A percentile compares a stretch with the other conserved stretches of the same genome.
phyloP scores from a whole-genome alignment of 2,797 vertebrate species.

The Lemur catta region DNA sequence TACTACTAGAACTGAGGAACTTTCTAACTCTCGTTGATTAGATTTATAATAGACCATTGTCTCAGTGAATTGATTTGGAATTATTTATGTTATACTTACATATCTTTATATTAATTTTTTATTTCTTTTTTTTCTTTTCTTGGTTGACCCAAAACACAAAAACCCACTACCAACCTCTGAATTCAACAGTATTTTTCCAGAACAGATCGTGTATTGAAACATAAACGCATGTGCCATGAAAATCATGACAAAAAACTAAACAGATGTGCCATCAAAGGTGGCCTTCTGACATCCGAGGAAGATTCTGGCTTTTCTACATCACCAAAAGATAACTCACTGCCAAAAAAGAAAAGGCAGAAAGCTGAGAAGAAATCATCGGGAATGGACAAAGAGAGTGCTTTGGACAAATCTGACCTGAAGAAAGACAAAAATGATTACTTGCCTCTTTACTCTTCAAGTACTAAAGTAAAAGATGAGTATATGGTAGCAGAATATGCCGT shows the following conservation, averaged over 20 bases:
- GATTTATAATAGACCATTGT: constrained; percentile 38
- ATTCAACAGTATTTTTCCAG: constrained; percentile 95
- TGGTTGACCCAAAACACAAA: constrained; percentile 63
- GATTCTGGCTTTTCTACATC: constrained; percentile 87
- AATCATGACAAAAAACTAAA: constrained; percentile 94
- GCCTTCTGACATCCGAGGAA: constrained; percentile 89
- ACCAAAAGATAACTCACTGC: constrained; percentile 93
- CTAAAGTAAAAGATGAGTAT: constrained; percentile 98
- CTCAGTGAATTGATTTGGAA: constrained; percentile 35
- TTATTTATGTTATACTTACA: constrained; percentile 37
- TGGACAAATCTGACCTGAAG: constrained; percentile 90
- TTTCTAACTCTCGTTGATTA: background rate
- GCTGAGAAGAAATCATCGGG: constrained; percentile 89
- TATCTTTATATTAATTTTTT: constrained; percentile 67
- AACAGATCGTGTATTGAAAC: constrained; percentile 98
- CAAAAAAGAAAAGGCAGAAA: constrained; percentile 98
- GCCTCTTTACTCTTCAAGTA: constrained; percentile 92
- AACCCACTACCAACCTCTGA: constrained; percentile 53
- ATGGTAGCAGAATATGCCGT: constrained; percentile 95
- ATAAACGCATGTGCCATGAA: constrained; percentile 99
- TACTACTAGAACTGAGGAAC: background rate
- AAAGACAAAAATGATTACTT: constrained; percentile 92
- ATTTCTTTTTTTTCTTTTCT: constrained; percentile 52
- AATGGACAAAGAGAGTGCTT: constrained; percentile 83
- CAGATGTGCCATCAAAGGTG: constrained; percentile 92